A percentile compares a stretch with the other conserved stretches of the same genome.
Evolutionary conservation across 2,797 vertebrate species (phyloP).

Genomic region (Notolabrus celidotus): DNA sequence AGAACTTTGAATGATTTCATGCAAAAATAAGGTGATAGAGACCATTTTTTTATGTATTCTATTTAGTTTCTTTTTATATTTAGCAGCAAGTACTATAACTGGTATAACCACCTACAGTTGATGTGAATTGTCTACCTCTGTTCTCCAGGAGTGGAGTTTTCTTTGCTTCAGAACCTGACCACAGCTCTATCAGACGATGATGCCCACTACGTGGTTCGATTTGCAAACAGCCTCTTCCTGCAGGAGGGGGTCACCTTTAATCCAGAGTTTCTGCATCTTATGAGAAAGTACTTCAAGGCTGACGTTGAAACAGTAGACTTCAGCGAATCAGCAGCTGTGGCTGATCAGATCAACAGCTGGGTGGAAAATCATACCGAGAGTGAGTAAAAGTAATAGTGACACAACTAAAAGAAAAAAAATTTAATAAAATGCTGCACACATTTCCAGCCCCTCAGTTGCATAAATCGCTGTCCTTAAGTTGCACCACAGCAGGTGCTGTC

Average conservation of each 20-base stretch:
- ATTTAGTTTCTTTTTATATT: no score
- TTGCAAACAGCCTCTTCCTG: conserved; percentile 94
- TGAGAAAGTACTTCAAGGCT: conserved; percentile 93
- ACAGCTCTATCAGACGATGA: conserved; percentile 85
- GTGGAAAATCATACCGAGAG: conserved; percentile 97
- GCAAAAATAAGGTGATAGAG: no score
- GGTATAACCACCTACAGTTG: neutral
- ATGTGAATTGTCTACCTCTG: conserved; percentile 11
- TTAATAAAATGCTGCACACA: no score
- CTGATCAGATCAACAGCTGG: conserved; percentile 95
- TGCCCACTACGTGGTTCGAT: conserved; percentile 89
- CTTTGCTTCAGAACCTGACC: conserved; percentile 91
- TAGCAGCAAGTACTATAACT: neutral
- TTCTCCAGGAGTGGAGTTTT: conserved; percentile 91
- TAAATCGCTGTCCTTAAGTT: neutral
- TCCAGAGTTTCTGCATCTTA: conserved; percentile 92
- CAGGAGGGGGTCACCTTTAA: conserved; percentile 92
- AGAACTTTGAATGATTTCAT: no score
- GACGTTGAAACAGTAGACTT: conserved; percentile 94
- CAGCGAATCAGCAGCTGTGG: conserved; percentile 89
- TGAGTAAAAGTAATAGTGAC: conserved; percentile 82
- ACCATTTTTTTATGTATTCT: no score
- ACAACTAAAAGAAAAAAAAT: no score
- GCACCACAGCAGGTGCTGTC: neutral
- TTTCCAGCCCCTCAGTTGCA: conserved; percentile 6